Evolutionary conservation across 92 coral and sea anemone genomes (phyloP), one percentile per base, ranked within the genome.

Genomic region (Porites lobata): DNA sequence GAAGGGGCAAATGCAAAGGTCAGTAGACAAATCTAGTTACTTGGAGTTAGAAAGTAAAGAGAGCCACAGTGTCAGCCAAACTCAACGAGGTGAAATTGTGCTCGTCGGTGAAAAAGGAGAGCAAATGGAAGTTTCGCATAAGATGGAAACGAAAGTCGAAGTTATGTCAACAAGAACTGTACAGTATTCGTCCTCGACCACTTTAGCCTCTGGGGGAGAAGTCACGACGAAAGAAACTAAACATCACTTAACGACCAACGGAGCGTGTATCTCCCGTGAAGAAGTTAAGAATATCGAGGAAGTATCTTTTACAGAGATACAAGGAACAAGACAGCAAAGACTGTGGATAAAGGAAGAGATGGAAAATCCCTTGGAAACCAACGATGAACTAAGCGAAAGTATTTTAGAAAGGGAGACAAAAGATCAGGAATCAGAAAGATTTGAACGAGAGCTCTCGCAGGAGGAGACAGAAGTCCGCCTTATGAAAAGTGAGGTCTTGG

Each of bases 381-480:
- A 50, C 22, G 79, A 50, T 84, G 13, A 84, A 22, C 87, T 84
- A 26, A 84, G 80, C 52, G 87, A 84, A 72, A 51, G 80, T 17
- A 52, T 75, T 74, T 84, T 84, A 61, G 92, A 86, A 26, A 78
- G 29, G 43, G 93, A 85, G 24, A 24, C 71, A 12, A 65, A 88
- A 61, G 93, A 92, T 26, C 87, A 80, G 29, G 87, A 92, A 68
- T 73, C 50, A 22, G 84, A 69, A 18, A 71, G 88, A 57, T 70
- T 73, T 79, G 95, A 92, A 63, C 78, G 67, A 12, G 84, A 89
- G 85, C 69, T 85, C 10, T 87, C 78, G 26, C 82, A 70, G 38
- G 91, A 88, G 63, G 91, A 88, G 82, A 74, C 74, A 7, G 80
- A 84, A 24, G 87, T 84, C 22, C 87, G 87, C 15, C 87, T 84